Evolutionary conservation across 2,888 invertebrate species (phyloP), one percentile per base, ranked within the genome.

Genomic region (Oegoconia quadripuncta): DNA sequence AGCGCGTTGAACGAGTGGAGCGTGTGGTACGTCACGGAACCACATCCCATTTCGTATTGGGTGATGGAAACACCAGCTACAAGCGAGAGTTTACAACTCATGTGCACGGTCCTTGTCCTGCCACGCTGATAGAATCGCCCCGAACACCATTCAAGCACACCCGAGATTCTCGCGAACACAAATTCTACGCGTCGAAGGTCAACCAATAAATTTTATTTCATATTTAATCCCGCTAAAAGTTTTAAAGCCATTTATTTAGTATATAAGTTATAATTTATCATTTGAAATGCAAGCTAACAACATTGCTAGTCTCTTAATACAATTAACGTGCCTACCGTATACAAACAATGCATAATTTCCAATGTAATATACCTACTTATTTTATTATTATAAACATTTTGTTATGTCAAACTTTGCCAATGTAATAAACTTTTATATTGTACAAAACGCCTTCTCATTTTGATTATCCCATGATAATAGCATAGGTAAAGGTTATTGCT

Each of bases 141-240:
- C 89, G 90, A 47, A 92, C 94, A 39, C 93, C 93, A 12, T 96
- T 93, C 77, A 94, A 94, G 74, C 95, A 95, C 63, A 95, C 95
- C 16, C 89, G 95, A 47, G 94, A 96, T 71, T 94, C 95, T 8
- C 93, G 92, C 53, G 92, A 94, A 64, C 95, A 96, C 75, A 95
- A 94, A 71, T 95, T 95, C 73, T 96, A 95, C 70, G 89, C 93
- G 67, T 89, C 93, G 2, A 90, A 91, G 68, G 88, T 90, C 43
- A 88, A 87, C 25, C 89, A 79, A 51, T 59, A 54, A 55, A 39
- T 30, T 2, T 35, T 45, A 74, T 74, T 73, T 71, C 70, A 58
- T 72, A 59, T 62, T 56, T 52, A 52, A 48, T 55, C 45, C 40
- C 55, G 66, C 67, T 71, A 69, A 45, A 34, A 13, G 32, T 51